Evolutionary conservation across 2,113 vertebrate species (phyloP).

Genomic region (Pachypanchax playfairii): DNA sequence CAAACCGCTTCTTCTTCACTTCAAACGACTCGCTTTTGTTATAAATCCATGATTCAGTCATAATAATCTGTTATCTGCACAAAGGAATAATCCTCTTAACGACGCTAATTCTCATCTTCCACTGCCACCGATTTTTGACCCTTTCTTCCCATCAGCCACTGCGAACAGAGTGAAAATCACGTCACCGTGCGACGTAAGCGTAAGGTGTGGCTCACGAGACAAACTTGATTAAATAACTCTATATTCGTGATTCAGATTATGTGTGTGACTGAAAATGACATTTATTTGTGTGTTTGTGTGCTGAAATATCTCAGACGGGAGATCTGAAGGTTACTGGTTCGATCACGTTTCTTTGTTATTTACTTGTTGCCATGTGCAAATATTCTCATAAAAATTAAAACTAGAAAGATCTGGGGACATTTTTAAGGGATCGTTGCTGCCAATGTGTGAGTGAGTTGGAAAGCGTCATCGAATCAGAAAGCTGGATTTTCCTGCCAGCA

Average conservation of each 20-base stretch:
- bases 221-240: no score
- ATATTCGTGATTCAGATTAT: no score
- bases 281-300: neutral
- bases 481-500: no score
- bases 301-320: conserved; percentile 6
- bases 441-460: no score
- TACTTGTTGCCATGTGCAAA: no score
- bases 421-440: no score
- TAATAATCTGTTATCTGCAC: neutral
- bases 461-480: no score
- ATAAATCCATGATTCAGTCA: neutral
- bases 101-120: neutral
- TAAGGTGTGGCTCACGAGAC: no score
- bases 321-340: conserved; percentile 10
- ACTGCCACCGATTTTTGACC: conserved; percentile 56
- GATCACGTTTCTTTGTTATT: neutral
- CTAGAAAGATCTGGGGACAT: no score
- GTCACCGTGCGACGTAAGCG: conserved; percentile 34
- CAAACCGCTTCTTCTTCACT: neutral
- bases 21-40: rapidly evolving
- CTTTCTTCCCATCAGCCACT: conserved; percentile 72
- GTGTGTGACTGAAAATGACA: no score
- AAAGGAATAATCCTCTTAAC: neutral
- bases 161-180: conserved; percentile 52
- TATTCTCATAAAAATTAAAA: no score